Conservation (phyloP, 2,113 vertebrate genomes). For the Podarcis raffonei region DNA sequence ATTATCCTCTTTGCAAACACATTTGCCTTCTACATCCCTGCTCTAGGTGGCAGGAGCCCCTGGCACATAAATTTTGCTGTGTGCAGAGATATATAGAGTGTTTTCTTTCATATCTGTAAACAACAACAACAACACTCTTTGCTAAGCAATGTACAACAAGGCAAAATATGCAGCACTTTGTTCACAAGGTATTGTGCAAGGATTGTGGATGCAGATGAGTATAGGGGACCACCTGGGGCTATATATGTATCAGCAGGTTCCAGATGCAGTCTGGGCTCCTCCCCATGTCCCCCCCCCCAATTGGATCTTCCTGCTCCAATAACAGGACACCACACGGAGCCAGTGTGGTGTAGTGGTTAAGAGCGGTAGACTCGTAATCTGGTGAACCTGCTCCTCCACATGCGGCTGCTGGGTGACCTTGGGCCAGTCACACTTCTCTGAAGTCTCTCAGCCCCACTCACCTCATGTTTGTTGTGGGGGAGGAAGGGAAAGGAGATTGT, state of each 20-base stretch:
- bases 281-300: background rate
- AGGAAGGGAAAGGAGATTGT: too few relatives aligned
- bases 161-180: background rate
- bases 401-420: too few relatives aligned
- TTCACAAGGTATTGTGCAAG: background rate
- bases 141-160: background rate
- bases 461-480: too few relatives aligned
- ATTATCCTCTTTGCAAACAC: background rate
- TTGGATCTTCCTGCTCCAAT: too few relatives aligned
- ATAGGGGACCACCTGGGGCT: background rate
- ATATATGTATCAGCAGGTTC: background rate
- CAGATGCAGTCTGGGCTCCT: background rate
- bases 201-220: background rate
- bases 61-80: background rate
- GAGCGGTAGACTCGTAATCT: too few relatives aligned
- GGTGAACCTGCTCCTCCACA: too few relatives aligned
- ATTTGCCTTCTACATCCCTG: background rate
- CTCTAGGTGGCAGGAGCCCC: background rate
- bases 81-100: background rate
- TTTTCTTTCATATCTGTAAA: too few relatives aligned
- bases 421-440: too few relatives aligned
- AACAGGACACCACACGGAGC: too few relatives aligned
- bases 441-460: too few relatives aligned
- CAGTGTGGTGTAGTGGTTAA: too few relatives aligned
- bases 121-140: background rate